These are phyloP conservation scores for Planococcus citri DNA, from an alignment of 1,140 invertebrate species.

Conservation along the genomic window DNA sequence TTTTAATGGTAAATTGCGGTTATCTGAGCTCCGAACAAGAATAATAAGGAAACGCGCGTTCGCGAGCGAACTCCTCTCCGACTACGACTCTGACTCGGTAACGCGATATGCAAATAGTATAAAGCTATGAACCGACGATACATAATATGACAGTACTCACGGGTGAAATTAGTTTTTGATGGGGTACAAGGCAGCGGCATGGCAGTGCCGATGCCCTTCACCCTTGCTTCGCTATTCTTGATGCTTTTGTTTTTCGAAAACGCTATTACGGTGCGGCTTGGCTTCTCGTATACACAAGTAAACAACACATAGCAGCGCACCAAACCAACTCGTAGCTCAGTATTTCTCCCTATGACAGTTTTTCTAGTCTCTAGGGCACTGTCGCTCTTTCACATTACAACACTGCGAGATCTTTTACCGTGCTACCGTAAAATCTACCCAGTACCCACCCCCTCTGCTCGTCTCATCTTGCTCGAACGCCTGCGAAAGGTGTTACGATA, in stretches of 20 bases:
- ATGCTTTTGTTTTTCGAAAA: not conserved
- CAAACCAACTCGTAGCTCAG: not conserved
- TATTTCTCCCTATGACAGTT: conserved; percentile 2
- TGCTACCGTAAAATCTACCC: no score
- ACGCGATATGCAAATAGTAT: not conserved
- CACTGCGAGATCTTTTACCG: no score
- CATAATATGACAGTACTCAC: conserved; percentile 3
- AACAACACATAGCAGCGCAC: no score
- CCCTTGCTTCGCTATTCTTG: not conserved
- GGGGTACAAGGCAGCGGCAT: no score
- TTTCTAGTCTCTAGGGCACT: not conserved
- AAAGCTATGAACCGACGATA: not conserved
- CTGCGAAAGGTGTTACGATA: not conserved
- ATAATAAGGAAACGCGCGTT: not conserved
- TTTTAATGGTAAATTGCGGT: not conserved
- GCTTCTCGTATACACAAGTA: no score
- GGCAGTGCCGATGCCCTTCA: no score
- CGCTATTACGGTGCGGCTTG: not conserved
- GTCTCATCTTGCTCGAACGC: not conserved
- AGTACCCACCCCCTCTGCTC: no score
- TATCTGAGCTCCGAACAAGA: conserved; percentile 7
- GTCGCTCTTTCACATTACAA: not conserved
- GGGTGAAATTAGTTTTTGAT: conserved; percentile 7
- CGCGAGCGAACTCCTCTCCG: no score
- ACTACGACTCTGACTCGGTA: not conserved